A percentile compares a stretch with the other conserved stretches of the same genome.
Conservation (phyloP, 1,140 invertebrate species). For the Ridgeia piscesae region DNA sequence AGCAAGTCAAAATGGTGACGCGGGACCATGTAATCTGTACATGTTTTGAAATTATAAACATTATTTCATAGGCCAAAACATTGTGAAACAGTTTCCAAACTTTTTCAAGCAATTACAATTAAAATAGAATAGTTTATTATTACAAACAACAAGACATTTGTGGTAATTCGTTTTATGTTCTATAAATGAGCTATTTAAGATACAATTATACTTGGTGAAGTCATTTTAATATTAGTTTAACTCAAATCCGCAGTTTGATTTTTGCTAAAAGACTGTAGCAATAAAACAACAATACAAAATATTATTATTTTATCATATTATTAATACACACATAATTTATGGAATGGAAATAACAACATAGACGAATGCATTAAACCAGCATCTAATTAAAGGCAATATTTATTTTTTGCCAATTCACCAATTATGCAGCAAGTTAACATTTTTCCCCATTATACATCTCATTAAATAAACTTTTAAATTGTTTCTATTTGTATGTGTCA, state of each 20-base stretch:
- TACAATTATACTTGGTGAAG: background rate
- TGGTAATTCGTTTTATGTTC: no score
- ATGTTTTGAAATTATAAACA: background rate
- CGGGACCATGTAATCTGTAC: background rate
- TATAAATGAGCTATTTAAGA: no score
- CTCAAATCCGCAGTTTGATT: background rate
- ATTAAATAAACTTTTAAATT: background rate
- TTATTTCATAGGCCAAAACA: background rate
- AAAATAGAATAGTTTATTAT: background rate
- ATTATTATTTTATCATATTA: no score
- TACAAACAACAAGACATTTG: background rate
- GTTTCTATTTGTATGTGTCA: background rate
- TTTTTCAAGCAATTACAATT: no score
- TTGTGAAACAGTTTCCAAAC: no score
- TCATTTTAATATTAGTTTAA: background rate
- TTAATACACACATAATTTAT: no score
- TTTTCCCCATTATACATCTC: background rate
- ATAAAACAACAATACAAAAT: no score
- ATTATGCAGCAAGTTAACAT: background rate
- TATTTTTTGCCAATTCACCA: background rate
- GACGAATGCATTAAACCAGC: no score
- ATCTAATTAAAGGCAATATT: no score
- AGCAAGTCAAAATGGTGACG: background rate
- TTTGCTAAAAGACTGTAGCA: no score
- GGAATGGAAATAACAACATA: no score